A percentile compares a stretch with the other conserved stretches of the same genome.
Evolutionary conservation across 2,797 vertebrate species (phyloP).

Genomic region (Liparis tanakae): DNA sequence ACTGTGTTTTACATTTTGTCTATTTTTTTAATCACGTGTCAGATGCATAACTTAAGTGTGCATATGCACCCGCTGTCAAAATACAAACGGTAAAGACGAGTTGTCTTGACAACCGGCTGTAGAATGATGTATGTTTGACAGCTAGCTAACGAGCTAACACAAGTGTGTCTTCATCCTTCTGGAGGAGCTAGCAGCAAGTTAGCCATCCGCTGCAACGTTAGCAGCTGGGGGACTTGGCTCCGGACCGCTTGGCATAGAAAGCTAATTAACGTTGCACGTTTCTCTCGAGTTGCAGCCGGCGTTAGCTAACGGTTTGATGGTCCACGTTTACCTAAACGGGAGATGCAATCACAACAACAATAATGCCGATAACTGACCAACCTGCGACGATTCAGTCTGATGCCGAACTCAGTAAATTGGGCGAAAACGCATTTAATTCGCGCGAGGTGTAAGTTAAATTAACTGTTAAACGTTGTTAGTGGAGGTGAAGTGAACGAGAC

Average conservation of each 20-base stretch:
- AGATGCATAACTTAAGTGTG: slow-evolving; percentile 10
- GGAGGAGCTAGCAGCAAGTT: slow-evolving; percentile 63
- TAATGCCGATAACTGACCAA: slow-evolving; percentile 33
- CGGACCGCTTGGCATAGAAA: slow-evolving; percentile 22
- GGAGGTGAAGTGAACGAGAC: slow-evolving; percentile 4
- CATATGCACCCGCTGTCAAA: slow-evolving; percentile 18
- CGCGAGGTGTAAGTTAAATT: not conserved
- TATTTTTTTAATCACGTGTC: not conserved
- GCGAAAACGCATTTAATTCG: slow-evolving; percentile 16
- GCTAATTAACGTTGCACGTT: slow-evolving; percentile 29
- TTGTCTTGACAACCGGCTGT: slow-evolving; percentile 36
- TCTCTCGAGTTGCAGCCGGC: slow-evolving; percentile 5
- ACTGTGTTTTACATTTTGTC: slow-evolving; percentile 11
- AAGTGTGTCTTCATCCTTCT: slow-evolving; percentile 58
- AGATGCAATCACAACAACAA: slow-evolving; percentile 20
- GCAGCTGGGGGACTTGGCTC: slow-evolving; percentile 37
- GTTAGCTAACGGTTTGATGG: slow-evolving; percentile 3
- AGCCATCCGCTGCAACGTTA: slow-evolving; percentile 66
- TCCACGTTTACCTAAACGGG: slow-evolving; percentile 7
- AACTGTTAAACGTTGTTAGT: slow-evolving; percentile 8
- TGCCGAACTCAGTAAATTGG: not conserved
- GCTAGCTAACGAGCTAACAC: slow-evolving; percentile 57
- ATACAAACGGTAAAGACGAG: slow-evolving; percentile 4
- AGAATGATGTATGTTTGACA: slow-evolving; percentile 64
- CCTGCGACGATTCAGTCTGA: slow-evolving; percentile 8